Base-by-base conservation (phyloP, 2,113 vertebrate species). In the Colinus virginianus region DNA sequence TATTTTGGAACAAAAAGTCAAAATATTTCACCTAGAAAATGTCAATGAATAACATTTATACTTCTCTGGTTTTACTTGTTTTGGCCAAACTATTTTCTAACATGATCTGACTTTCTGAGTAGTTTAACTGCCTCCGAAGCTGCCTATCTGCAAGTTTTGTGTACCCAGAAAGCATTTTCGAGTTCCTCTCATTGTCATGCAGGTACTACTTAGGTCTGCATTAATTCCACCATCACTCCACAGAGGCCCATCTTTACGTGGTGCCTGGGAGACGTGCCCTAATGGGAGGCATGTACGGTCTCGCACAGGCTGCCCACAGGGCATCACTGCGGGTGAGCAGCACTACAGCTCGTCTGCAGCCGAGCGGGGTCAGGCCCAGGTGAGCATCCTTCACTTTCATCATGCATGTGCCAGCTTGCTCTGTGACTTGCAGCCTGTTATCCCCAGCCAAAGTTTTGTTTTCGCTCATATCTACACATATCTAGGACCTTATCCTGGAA, bases 1-100 rank as follows among this genome's bases (percentile, higher is more conserved):
- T 63, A 88, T 91, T 94, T 84, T 93, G 74, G 84, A 94, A 93
- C 86, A 86, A 86, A 93, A 93, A 94, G 96, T 94, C 96, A 96
- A 96, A 95, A 91, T 96, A 90, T 95, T 95, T 93, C 92, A 87
- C 86, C 80, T 93, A 87, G 88, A 90, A 96, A 95, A 96, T 96
- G 90, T 94, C 95, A 93, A 0, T 62, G 86, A 90, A 81, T 95
- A 94, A 88, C 92, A 95, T 96, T 94, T 92, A 76, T 90, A 94
- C 66, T 88, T 84, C 83, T 90, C 83, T 61, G 62, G 46, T 86
- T 86, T 84, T 93, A 81, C 30, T 87, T 63, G 55, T 61, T 93
- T 91, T 64, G 90, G 88, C 77, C 86, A 53, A 87, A 87, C 40
- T 71, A n/a, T 74, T 93, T 83, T 85, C 78, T 77, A 86, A n/a